Evolutionary conservation across 2,888 invertebrate genomes (phyloP).

Genomic region (Nebria salina): DNA sequence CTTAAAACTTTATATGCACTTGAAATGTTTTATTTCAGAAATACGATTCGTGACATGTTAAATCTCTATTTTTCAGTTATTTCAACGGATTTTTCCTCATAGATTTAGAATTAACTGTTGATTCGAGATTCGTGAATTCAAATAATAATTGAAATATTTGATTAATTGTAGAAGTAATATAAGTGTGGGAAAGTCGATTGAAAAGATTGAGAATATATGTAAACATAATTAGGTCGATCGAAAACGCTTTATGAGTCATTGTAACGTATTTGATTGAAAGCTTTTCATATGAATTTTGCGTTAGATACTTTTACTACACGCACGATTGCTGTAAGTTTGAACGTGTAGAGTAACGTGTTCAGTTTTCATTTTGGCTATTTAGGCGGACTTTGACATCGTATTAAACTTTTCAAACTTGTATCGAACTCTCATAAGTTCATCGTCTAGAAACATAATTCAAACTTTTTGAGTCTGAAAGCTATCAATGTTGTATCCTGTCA

Average conservation of each 20-base stretch:
- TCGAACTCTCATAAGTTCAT: not conserved
- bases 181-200: not conserved
- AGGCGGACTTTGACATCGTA: not conserved
- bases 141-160: too few species aligned
- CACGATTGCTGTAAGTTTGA: not conserved
- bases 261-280: slow-evolving; percentile 15
- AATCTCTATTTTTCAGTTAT: not conserved
- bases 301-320: slow-evolving; percentile 12
- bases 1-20: slow-evolving; percentile 24
- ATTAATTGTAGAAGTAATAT: not conserved
- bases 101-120: too few species aligned
- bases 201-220: slow-evolving; percentile 20
- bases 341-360: not conserved
- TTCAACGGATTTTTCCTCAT: too few species aligned
- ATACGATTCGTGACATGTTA: slow-evolving; percentile 16
- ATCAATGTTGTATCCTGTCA: not conserved
- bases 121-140: too few species aligned
- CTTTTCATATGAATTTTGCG: slow-evolving; percentile 22
- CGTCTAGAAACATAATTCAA: not conserved
- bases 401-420: slow-evolving; percentile 9
- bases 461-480: not conserved
- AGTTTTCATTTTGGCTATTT: not conserved
- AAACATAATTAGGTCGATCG: slow-evolving; percentile 31
- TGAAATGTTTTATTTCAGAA: slow-evolving; percentile 9
- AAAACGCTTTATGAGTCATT: slow-evolving; percentile 30